Conservation (phyloP, 2,888 invertebrate genomes). For the Nomada hirtipes region DNA sequence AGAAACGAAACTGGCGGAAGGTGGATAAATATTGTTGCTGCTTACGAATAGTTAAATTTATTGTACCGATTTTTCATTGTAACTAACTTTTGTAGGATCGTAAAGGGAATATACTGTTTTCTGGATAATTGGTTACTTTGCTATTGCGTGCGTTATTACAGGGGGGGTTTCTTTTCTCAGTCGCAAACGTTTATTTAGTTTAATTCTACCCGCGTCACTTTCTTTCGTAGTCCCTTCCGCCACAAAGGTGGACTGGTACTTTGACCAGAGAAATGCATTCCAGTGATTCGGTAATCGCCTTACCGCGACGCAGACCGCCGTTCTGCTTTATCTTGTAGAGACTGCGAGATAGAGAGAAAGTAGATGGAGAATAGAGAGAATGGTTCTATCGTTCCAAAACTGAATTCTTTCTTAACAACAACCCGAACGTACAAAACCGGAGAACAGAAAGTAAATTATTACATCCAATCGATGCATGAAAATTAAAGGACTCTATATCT, state of each 20-base stretch:
- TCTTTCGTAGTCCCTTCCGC: conserved; percentile 6
- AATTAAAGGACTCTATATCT: no score
- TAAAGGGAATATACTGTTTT: no score
- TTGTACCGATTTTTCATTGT: no score
- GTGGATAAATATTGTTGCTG: no score
- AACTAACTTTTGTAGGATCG: neutral
- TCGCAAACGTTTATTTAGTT: no score
- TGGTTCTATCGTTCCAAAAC: neutral
- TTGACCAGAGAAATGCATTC: conserved; percentile 58
- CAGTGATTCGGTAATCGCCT: conserved; percentile 67
- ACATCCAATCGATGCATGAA: no score
- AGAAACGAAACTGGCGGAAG: no score
- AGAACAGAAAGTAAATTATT: no score
- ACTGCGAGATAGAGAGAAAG: conserved; percentile 48
- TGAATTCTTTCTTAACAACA: neutral
- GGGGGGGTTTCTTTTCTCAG: no score
- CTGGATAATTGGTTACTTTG: no score
- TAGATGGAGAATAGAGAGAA: neutral
- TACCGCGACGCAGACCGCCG: conserved; percentile 63
- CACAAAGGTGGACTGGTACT: conserved; percentile 33
- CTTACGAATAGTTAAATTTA: no score
- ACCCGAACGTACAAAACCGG: neutral
- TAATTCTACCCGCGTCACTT: conserved; percentile 3
- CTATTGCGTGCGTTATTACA: no score
- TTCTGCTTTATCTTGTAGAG: conserved; percentile 62